A percentile compares a stretch with the other conserved stretches of the same genome.
Conservation (phyloP, 2,113 vertebrate genomes). For the Platycercus adscitus region DNA sequence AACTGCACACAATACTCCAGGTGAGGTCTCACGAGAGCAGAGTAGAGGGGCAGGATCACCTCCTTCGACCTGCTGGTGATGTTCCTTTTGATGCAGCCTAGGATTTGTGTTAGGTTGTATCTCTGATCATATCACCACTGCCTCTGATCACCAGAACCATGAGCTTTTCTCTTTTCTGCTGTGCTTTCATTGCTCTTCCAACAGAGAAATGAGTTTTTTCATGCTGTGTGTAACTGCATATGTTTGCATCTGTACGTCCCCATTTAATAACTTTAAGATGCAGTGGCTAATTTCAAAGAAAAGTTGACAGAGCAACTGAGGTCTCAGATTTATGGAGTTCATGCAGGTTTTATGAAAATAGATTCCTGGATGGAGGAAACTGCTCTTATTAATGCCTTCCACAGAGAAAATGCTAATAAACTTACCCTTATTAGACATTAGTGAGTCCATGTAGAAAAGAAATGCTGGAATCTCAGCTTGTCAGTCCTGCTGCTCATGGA, state of each 20-base stretch:
- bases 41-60: no score
- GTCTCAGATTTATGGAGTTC: background rate
- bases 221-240: background rate
- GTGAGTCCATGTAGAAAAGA: background rate
- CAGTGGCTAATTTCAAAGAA: background rate
- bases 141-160: background rate
- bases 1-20: no score
- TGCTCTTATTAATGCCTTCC: background rate
- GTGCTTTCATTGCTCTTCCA: background rate
- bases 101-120: background rate
- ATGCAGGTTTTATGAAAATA: background rate
- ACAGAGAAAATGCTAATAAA: conserved; percentile 38
- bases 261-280: background rate
- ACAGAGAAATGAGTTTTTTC: background rate
- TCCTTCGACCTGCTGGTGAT: no score
- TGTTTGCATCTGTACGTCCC: background rate
- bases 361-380: conserved; percentile 1
- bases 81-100: no score
- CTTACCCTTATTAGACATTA: conserved; percentile 8
- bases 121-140: background rate
- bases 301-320: background rate
- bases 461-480: background rate
- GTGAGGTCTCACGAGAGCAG: no score
- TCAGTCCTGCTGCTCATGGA: background rate
- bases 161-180: background rate